These are phyloP conservation scores for Cosmopolites sordidus DNA, from an alignment of 2,888 invertebrate species.

Conservation along the genomic window DNA sequence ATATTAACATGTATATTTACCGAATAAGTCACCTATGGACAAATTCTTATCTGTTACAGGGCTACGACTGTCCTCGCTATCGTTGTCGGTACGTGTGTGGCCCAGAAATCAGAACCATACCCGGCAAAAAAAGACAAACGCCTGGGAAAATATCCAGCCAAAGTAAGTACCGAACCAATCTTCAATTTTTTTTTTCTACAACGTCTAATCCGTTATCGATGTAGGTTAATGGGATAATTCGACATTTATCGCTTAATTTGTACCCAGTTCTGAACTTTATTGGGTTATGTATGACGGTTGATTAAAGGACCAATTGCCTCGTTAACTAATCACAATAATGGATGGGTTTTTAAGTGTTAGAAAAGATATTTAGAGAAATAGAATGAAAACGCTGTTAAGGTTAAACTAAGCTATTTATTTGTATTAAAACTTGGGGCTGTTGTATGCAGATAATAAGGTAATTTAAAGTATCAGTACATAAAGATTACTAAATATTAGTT, in stretches of 20 bases:
- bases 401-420: no score
- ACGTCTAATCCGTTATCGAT: neutral
- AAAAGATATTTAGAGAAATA: neutral
- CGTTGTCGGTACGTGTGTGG: slow-evolving; percentile 36
- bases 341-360: neutral
- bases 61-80: slow-evolving; percentile 35
- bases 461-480: no score
- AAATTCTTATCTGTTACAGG: slow-evolving; percentile 37
- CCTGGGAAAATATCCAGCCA: slow-evolving; percentile 35
- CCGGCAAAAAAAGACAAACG: slow-evolving; percentile 30
- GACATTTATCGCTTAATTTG: neutral
- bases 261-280: neutral
- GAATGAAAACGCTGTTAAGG: no score
- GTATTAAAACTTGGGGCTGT: no score
- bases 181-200: neutral
- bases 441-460: no score
- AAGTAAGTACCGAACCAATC: slow-evolving; percentile 27
- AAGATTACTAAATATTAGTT: no score
- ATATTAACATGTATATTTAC: no score
- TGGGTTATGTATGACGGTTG: neutral
- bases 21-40: no score
- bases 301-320: neutral
- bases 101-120: slow-evolving; percentile 28
- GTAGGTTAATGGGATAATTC: neutral
- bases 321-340: neutral